These are phyloP conservation scores for Macroramphosus scolopax DNA, from an alignment of 2,797 vertebrate genomes.

Conservation along the genomic window DNA sequence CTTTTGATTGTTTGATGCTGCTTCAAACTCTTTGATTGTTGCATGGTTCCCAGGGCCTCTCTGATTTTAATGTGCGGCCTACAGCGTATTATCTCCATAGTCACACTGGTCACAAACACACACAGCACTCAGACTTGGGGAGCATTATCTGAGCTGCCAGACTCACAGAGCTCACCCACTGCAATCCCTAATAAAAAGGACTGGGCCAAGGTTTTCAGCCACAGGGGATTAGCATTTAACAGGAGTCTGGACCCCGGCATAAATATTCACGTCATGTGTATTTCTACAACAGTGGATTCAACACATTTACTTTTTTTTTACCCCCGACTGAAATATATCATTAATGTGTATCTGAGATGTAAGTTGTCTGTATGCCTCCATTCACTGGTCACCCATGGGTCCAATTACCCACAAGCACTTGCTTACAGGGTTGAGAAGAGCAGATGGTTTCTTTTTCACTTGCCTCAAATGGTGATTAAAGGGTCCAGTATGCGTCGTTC, in stretches of 20 bases:
- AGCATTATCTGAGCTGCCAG: slow-evolving; percentile 77
- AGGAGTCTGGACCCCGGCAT: slow-evolving; percentile 59
- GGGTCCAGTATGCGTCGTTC: slow-evolving; percentile 29
- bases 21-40: slow-evolving; percentile 68
- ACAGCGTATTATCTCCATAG: slow-evolving; percentile 65
- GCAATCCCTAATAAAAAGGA: slow-evolving; percentile 62
- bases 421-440: slow-evolving; percentile 41
- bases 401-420: slow-evolving; percentile 61
- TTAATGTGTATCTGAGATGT: slow-evolving; percentile 32
- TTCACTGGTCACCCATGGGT: slow-evolving; percentile 50
- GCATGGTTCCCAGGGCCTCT: slow-evolving; percentile 53
- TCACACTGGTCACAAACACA: slow-evolving; percentile 61
- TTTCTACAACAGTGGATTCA: slow-evolving; percentile 25
- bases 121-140: slow-evolving; percentile 38
- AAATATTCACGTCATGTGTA: slow-evolving; percentile 50
- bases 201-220: slow-evolving; percentile 55
- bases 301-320: slow-evolving; percentile 42
- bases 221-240: slow-evolving; percentile 73
- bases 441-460: slow-evolving; percentile 55
- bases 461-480: slow-evolving; percentile 48
- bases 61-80: slow-evolving; percentile 67
- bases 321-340: slow-evolving; percentile 26
- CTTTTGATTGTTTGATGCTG: slow-evolving; percentile 31
- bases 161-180: slow-evolving; percentile 59
- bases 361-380: slow-evolving; percentile 31